Base-by-base conservation (phyloP, 2,113 vertebrate species). In the Anguilla japonica region DNA sequence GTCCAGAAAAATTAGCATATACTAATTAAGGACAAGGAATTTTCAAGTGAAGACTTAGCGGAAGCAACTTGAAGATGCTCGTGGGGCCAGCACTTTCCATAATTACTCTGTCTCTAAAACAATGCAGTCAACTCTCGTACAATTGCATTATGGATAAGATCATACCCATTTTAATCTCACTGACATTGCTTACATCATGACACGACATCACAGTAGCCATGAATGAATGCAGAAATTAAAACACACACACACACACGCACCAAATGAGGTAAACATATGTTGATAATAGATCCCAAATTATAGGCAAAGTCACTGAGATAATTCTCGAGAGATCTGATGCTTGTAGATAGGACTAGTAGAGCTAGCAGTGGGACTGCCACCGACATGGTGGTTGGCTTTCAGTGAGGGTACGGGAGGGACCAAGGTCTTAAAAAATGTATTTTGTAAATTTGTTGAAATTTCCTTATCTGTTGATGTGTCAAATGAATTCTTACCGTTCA, bases 71-170 rank as follows among this genome's bases (percentile, higher is more conserved):
- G 56, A 86, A 89, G 81, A 84, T 53, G 41, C 81, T 89, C 83
- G 5, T 41, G 85, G 90, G 84, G 86, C 83, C 63, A 86, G 18
- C 16, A 57, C 22, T 50, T 91, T 46, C 41, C 15, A 79, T 89
- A 87, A 90, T 92, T 90, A 90, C 40, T 84, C 81, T 41, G 53
- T 84, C 89, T 89, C 90, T 90, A 89, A 89, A 89, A 88, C 81
- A 86, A 34, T 14, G 11, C 71, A 34, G 71, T 34, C 26, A 75
- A 71, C 63, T 71, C 63, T 5, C 57, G 6, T 20, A 60, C 18
- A 60, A 60, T n/a, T 71, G 63, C 63, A 71, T 71, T n/a, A 8
- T 46, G 63, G 63, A n/a, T 71, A 71, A 71, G 5, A n/a, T 22
- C 71, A 29, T 75, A 75, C 71, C 20, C 18, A 67, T 34, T 75